Conservation (phyloP, 2,113 vertebrate genomes). For the Cebus imitator region DNA sequence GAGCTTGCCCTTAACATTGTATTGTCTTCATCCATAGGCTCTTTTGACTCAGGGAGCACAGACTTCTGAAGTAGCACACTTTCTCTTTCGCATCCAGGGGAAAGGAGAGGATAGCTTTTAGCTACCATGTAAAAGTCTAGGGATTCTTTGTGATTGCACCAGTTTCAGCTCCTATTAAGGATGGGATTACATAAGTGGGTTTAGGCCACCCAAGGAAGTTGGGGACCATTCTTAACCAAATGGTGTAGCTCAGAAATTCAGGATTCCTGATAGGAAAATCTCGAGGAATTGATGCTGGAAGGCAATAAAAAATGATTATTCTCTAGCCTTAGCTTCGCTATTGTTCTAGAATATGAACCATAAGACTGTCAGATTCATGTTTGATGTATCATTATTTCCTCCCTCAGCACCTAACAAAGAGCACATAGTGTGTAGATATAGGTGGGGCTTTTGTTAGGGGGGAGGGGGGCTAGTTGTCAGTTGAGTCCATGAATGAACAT, state of each 20-base stretch:
- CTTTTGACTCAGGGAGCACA: not conserved
- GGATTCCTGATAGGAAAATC: not conserved
- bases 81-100: not conserved
- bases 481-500: not conserved
- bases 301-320: not conserved
- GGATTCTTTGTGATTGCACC: not conserved
- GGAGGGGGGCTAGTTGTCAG: not conserved
- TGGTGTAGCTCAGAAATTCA: not conserved
- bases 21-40: not conserved
- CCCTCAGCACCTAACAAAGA: not conserved
- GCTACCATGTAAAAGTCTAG: not conserved
- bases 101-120: not conserved
- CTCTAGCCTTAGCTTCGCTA: not conserved
- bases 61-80: not conserved
- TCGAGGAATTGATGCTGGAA: not conserved
- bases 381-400: not conserved
- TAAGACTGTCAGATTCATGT: not conserved
- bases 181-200: not conserved
- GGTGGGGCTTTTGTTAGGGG: fast-evolving
- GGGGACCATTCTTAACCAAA: not conserved
- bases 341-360: not conserved
- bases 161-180: not conserved
- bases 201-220: not conserved
- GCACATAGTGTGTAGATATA: not conserved
- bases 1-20: not conserved